Conservation (phyloP, 2,888 invertebrate genomes). For the Nomada ferruginata region DNA sequence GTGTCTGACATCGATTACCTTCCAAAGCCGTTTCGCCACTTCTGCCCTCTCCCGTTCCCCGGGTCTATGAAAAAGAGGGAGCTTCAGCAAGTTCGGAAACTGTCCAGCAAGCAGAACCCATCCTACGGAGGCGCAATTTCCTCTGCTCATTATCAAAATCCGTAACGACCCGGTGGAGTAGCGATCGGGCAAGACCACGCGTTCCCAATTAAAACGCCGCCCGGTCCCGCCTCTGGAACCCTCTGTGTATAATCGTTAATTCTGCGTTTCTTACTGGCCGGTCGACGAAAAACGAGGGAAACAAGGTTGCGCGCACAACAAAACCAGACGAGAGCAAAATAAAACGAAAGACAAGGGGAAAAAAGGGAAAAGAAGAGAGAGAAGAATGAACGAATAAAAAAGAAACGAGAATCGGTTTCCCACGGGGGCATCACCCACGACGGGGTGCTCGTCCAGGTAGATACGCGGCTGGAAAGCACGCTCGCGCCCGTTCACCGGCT, state of each 20-base stretch:
- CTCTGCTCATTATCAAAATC: conserved; percentile 39
- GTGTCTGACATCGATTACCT: too few species aligned
- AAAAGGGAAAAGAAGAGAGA: background rate
- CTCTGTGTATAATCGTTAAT: conserved; percentile 28
- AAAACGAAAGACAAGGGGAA: too few species aligned
- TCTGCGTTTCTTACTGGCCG: conserved; percentile 12
- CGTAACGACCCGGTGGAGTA: conserved; percentile 34
- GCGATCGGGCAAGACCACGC: conserved; percentile 4
- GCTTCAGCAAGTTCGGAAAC: background rate
- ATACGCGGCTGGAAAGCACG: conserved; percentile 54
- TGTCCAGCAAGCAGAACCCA: background rate
- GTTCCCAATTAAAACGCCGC: conserved; percentile 22
- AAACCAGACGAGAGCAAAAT: background rate
- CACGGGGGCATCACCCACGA: conserved; percentile 74
- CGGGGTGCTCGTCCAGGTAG: conserved; percentile 69
- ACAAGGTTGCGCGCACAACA: conserved; percentile 4
- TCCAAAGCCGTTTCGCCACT: too few species aligned
- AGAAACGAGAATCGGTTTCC: conserved; percentile 47
- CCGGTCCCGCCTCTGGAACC: background rate
- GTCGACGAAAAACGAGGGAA: conserved; percentile 28
- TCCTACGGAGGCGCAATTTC: too few species aligned
- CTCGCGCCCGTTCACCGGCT: conserved; percentile 61
- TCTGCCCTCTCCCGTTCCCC: too few species aligned
- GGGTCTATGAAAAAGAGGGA: too few species aligned
- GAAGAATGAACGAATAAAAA: background rate